Evolutionary conservation across 2,113 vertebrate species (phyloP).

Genomic region (Nothoprocta perdicaria): DNA sequence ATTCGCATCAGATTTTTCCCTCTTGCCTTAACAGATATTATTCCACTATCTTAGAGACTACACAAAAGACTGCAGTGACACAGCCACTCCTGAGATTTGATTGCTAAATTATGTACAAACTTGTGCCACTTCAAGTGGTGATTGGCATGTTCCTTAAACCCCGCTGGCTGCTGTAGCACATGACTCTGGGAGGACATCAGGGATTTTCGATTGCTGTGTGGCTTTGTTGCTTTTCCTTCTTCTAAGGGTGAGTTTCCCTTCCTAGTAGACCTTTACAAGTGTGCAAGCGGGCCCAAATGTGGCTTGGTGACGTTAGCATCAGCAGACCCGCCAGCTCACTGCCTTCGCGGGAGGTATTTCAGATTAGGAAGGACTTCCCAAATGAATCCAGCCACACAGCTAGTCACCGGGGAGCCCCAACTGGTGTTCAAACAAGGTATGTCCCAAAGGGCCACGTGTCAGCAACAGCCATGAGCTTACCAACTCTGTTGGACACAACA

Average conservation of each 20-base stretch:
- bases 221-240: not conserved
- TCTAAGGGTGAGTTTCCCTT: not conserved
- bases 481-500: fast-evolving
- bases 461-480: not conserved
- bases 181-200: not conserved
- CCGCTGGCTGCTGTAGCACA: not conserved
- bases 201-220: not conserved
- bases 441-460: not conserved
- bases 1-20: not conserved
- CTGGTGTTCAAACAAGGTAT: fast-evolving
- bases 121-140: not conserved
- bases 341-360: not conserved
- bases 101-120: not conserved
- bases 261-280: not conserved
- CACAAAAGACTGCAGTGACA: fast-evolving
- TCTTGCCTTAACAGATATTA: not conserved
- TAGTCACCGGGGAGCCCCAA: not conserved
- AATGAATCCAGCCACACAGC: not conserved
- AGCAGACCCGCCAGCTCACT: not conserved
- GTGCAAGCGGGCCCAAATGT: not conserved
- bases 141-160: not conserved
- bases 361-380: not conserved
- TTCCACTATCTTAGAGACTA: not conserved
- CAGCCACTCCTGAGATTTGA: not conserved
- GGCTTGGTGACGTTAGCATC: not conserved